Evolutionary conservation across 2,113 vertebrate species (phyloP), one percentile per base, ranked within the genome.

Genomic region (Athene noctua): DNA sequence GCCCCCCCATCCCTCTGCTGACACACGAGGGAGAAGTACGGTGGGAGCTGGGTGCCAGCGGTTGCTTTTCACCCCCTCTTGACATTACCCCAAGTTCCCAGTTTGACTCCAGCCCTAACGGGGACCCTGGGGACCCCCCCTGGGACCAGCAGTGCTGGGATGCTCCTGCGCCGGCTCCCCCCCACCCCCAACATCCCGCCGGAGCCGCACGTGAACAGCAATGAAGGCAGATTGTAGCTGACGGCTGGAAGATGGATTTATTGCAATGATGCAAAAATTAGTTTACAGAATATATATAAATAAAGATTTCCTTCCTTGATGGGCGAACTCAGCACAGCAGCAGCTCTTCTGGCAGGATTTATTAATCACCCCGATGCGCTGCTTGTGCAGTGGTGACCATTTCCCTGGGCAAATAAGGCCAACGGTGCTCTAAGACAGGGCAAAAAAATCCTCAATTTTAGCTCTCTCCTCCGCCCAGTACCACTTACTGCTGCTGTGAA

Each of bases 281-380:
- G 89, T 96, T 97, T 96, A 97, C 95, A 79, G 96, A 92, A 97
- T 92, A 92, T 87, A 91, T 96, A 95, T 88, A 95, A 93, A 95
- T 95, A 95, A 95, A 96, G 95, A 96, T 97, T 96, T 96, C 95
- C 96, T 97, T 86, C 96, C 95, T 93, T 85, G 90, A 88, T 95
- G 93, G 94, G 93, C 36, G 42, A 95, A 94, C 91, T 96, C 94
- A 92, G 96, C 92, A 87, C 92, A 61, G 92, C 87, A 85, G 92
- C 90, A 92, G 90, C 94, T 94, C 92, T 6, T 70, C 80, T 86
- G 87, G 95, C 90, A 92, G 94, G 79, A 80, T 90, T 94, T 93
- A 94, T 94, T 96, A 86, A 93, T 92, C 92, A 90, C 81, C 54
- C 34, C 1, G 0, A 15, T 0, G 0, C 1, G 4, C 86, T 47